Base-by-base conservation (phyloP, 2,113 vertebrate species). In the Grammomys dolichurus region DNA sequence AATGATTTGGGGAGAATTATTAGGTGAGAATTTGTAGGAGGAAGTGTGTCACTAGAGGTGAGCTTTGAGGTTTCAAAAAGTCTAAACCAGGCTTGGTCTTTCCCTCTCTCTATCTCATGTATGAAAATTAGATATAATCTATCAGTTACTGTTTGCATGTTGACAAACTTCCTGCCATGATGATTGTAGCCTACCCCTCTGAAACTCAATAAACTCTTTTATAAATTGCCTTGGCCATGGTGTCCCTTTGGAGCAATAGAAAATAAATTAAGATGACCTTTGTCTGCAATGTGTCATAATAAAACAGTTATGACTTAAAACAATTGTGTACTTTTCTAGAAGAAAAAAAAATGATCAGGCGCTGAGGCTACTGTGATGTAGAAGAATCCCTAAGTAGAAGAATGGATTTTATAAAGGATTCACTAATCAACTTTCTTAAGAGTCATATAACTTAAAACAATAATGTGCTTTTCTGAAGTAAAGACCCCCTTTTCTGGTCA, bases 281-380 rank as follows among this genome's bases (percentile, higher is more conserved):
- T 81, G 20, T 40, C 22, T 82, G 36, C 24, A 82, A 33, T 36
- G 33, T 33, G 17, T 67, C 26, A 31, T 76, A 31, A 70, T 63
- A 28, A 89, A 63, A 3, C 5, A 89, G 24, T 14, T 93, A 16
- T 85, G 16, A 40, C 36, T 80, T 60, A 81, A 86, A 70, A 91
- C 31, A 89, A 3, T 75, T 24, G 54, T 14, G 69, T 90, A 26
- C 40, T 81, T 89, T 85, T 78, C 48, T 84, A 17, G 46, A 48
- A 1, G 9, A 33, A 3, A 43, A 43, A 13, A 40, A 3, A 63
- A 60, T 48, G 43, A 48, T 0, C 2, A 8, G 0, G 7, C 36
- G 26, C 90, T 90, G 13, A 16, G 56, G 3, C 1, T 26, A 40
- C 14, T 63, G 58, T 19, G 24, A 82, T 26, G 54, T 40, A 14